Base-by-base conservation (phyloP, 2,888 invertebrate genomes). In the Microctonus hyperodae region DNA sequence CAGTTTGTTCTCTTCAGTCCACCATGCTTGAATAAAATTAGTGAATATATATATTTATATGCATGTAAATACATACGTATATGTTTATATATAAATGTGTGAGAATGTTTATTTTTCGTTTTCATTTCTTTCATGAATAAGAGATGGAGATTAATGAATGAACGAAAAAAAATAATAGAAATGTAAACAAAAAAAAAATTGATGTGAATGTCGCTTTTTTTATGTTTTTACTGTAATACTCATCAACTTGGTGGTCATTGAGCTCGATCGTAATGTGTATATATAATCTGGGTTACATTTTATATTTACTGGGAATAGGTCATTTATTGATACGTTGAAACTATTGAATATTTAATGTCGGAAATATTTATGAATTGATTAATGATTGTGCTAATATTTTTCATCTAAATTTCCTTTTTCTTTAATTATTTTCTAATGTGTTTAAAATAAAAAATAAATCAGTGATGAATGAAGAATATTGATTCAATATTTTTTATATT, bases 71-170 rank as follows among this genome's bases (percentile, higher is more conserved):
- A 16, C 25, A 16, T 50, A 40, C 33, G 40, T 59, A 37, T 20
- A 44, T 16, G 22, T 37, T 28, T 16, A 44, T 44, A 37, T 31
- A 20, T 56, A 33, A 35, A 65, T 48, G 28, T 61, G 48, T 50
- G 28, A 22, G 56, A 57, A 20, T 11, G n/a, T 33, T 57, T 63
- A n/a, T 10, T 53, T 25, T 28, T 20, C 51, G 10, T 13, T 23
- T 51, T 51, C 2, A 13, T 51, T 51, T 51, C n/a, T 25, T 44
- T 44, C 44, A 44, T 44, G 16, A 44, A 44, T 5, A 16, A 44
- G 44, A 44, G 44, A 44, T 44, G 4, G 44, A 44, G 16, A 44
- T 44, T 44, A 44, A 44, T 44, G 44, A 44, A 44, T 44, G 44
- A 16, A 44, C 40, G n/a, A 40, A n/a, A 40, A 40, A 40, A 44